Base-by-base conservation (phyloP, 2,888 invertebrate genomes). In the Lasioglossum malachurum region DNA sequence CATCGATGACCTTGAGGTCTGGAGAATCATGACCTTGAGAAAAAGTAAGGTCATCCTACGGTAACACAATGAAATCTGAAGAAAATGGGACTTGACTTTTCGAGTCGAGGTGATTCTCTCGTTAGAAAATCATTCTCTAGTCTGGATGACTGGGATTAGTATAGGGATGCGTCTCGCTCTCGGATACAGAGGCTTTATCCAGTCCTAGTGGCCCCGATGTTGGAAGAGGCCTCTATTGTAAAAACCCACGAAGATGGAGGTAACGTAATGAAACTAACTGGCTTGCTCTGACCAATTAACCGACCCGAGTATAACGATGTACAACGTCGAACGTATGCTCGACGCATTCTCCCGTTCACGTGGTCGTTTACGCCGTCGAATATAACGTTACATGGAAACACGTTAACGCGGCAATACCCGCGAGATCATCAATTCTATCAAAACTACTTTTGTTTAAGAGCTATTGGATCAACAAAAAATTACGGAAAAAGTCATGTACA, bases 211-310 rank as follows among this genome's bases (percentile, higher is more conserved):
- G 91, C 93, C 92, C 90, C 93, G 88, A 91, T 93, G 88, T 82
- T 83, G 80, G 75, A 88, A 82, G 92, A 90, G 88, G 69, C 78
- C 83, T 93, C 92, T 87, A 94, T 94, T 93, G 94, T 93, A 89
- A 89, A 93, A 93, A 93, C 91, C 82, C 89, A 93, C 94, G 94
- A 94, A 94, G 94, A 94, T 92, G 92, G 93, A 93, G 92, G 92
- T 91, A 93, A 93, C 94, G 88, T 94, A 94, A 94, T 94, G 94
- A 94, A 93, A 94, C 94, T 94, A 94, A 94, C 94, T 93, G 93
- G 93, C 93, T 92, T 91, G 93, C 92, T 92, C 92, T 91, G 92
- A 91, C 91, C 94, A 94, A 94, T 94, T 94, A 94, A 94, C 91
- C 80, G 91, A 91, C 90, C 91, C 89, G 89, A 86, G 90, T 89